These are phyloP conservation scores for Chiridota heheva DNA, from an alignment of 35 echinoderm and acorn worm genomes.

Conservation along the genomic window DNA sequence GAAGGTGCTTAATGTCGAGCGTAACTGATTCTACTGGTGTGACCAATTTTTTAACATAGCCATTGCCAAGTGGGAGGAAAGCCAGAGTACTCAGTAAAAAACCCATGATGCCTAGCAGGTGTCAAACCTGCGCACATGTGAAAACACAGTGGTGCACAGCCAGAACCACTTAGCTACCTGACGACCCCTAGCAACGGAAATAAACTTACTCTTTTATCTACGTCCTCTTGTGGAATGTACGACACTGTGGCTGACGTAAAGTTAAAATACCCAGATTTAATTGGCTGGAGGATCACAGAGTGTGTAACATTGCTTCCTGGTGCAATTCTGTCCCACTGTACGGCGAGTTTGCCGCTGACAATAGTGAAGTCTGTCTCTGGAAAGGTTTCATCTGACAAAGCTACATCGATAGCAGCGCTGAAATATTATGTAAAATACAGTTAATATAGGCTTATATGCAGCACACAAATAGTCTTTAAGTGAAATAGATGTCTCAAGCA, in stretches of 20 bases:
- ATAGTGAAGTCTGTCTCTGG: conserved; percentile 56
- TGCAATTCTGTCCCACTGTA: conserved; percentile 93
- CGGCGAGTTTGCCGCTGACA: conserved; percentile 59
- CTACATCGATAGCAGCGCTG: conserved; percentile 90
- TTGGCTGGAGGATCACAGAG: conserved; percentile 74
- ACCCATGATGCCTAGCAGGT: too few relatives aligned
- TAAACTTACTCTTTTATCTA: conserved; percentile 59
- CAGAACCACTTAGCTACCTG: too few relatives aligned
- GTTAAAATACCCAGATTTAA: conserved; percentile 73
- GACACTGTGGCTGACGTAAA: conserved; percentile 78
- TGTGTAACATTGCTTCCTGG: conserved; percentile 93
- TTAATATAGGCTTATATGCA: not conserved
- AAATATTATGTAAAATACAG: not conserved
- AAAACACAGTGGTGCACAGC: too few relatives aligned
- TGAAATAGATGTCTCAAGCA: not conserved
- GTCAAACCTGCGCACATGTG: too few relatives aligned
- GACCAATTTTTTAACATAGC: too few relatives aligned
- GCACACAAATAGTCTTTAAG: not conserved
- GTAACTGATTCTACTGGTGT: too few relatives aligned
- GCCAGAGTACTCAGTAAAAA: too few relatives aligned
- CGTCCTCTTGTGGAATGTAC: conserved; percentile 73
- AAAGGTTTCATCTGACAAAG: conserved; percentile 84
- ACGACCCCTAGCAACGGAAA: too few relatives aligned
- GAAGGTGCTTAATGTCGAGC: too few relatives aligned
- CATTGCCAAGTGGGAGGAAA: too few relatives aligned